Evolutionary conservation across 2,888 invertebrate species (phyloP), one percentile per base, ranked within the genome.

Genomic region (Cotesia congregata): DNA sequence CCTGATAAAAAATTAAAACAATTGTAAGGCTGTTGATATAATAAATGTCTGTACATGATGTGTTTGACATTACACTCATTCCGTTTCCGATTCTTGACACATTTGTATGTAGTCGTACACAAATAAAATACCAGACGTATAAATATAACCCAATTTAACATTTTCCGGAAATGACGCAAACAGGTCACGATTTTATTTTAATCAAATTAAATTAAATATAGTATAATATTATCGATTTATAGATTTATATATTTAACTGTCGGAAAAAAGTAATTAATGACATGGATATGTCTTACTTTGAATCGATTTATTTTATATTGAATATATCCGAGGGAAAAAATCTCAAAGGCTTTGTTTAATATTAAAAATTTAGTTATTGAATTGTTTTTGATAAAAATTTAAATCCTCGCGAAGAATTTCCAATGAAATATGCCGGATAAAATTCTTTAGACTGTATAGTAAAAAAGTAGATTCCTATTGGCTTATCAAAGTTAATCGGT

Each of bases 381-480:
- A 50, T 50, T 50, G 50, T 50, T 4, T 12, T 12, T 7, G 50
- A 50, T 50, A 50, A 50, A 50, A 50, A 50, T 50, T 50, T 50
- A 50, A 50, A 50, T 50, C 50, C 50, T 6, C 50, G 50, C 12
- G 12, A 12, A 50, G 50, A 12, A 50, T 50, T 50, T 50, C 7
- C 50, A 50, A 50, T 50, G 12, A 50, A 50, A 50, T 7, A 50
- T 12, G 50, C 12, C 12, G 15, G 7, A 15, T 62, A 15, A 17
- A 62, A 62, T 62, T 62, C 15, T 62, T 62, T 17, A 62, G 6
- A 17, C 20, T 15, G 15, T 62, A n/a, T n/a, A n/a, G n/a, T n/a
- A 15, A 62, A 62, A 62, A 62, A 62, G 20, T 62, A n/a, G 62
- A 62, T 62, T 62, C n/a, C 17, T 17, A 20, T 62, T 62, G 62